Evolutionary conservation across 1,140 invertebrate genomes (phyloP).

Genomic region (Glossosoma conforme): DNA sequence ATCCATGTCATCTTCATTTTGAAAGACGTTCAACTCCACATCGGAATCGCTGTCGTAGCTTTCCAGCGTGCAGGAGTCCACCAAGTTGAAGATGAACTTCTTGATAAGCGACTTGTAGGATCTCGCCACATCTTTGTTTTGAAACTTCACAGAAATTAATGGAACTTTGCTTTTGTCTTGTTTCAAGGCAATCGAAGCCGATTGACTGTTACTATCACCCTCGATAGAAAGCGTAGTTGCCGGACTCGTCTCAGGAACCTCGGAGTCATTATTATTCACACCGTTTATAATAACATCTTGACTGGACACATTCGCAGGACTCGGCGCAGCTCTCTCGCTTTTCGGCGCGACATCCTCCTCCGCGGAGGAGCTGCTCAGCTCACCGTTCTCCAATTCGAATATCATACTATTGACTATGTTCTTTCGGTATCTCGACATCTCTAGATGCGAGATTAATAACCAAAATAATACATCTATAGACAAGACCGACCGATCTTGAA

Average conservation of each 20-base stretch:
- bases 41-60: constrained; percentile 37
- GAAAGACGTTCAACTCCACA: constrained; percentile 44
- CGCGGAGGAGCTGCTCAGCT: constrained; percentile 42
- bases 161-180: constrained; percentile 40
- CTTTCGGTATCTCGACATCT: constrained; percentile 42
- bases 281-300: constrained; percentile 13
- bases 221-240: constrained; percentile 12
- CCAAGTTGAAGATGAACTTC: constrained; percentile 39
- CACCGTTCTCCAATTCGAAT: constrained; percentile 47
- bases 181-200: background rate
- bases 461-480: too few relatives aligned
- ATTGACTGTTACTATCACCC: constrained; percentile 17
- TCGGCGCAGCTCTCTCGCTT: constrained; percentile 33
- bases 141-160: constrained; percentile 40
- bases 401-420: constrained; percentile 43
- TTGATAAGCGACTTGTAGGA: constrained; percentile 40
- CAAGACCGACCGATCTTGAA: too few relatives aligned
- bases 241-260: constrained; percentile 25
- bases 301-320: constrained; percentile 5
- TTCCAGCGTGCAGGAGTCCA: constrained; percentile 30
- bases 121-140: constrained; percentile 37
- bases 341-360: constrained; percentile 40
- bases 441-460: too few relatives aligned
- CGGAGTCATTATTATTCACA: constrained; percentile 30
- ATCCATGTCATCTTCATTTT: constrained; percentile 32